Evolutionary conservation across 2,113 vertebrate genomes (phyloP).

Genomic region (Sterna hirundo): DNA sequence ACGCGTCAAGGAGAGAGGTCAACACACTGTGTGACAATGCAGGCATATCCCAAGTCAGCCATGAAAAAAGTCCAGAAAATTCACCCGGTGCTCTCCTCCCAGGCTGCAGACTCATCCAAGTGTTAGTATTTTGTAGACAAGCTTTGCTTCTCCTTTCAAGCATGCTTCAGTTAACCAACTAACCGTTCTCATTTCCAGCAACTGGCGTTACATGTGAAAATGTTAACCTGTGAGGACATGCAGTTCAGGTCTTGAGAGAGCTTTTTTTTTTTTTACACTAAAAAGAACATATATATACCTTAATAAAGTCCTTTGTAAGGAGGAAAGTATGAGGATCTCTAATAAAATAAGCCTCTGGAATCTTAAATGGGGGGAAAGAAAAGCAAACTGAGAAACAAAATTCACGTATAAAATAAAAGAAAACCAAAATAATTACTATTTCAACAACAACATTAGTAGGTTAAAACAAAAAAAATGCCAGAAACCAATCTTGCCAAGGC

Average conservation of each 20-base stretch:
- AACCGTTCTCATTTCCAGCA: conserved; percentile 83
- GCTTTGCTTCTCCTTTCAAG: conserved; percentile 90
- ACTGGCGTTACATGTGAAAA: conserved; percentile 76
- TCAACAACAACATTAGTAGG: neutral
- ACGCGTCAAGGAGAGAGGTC: conserved; percentile 90
- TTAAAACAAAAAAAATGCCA: neutral
- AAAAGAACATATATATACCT: conserved; percentile 73
- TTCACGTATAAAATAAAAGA: neutral
- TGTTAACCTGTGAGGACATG: conserved; percentile 88
- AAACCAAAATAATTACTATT: neutral
- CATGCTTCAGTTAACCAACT: conserved; percentile 92
- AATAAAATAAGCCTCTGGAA: conserved; percentile 83
- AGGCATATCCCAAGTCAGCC: conserved; percentile 93
- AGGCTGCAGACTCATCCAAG: conserved; percentile 91
- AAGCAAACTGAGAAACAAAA: conserved; percentile 52
- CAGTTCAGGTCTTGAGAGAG: conserved; percentile 73
- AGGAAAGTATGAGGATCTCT: conserved; percentile 81
- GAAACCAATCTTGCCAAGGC: neutral
- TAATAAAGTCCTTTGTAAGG: conserved; percentile 77
- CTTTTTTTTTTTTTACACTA: conserved; percentile 48
- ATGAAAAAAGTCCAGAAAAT: conserved; percentile 85
- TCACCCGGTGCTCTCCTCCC: conserved; percentile 79
- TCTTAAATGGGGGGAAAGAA: conserved; percentile 68
- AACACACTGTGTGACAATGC: conserved; percentile 89
- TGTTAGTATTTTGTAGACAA: conserved; percentile 96